A percentile compares a stretch with the other conserved stretches of the same genome.
These are phyloP conservation scores for Brachyrhaphis roseni DNA, from an alignment of 2,797 vertebrate species.

Conservation along the genomic window DNA sequence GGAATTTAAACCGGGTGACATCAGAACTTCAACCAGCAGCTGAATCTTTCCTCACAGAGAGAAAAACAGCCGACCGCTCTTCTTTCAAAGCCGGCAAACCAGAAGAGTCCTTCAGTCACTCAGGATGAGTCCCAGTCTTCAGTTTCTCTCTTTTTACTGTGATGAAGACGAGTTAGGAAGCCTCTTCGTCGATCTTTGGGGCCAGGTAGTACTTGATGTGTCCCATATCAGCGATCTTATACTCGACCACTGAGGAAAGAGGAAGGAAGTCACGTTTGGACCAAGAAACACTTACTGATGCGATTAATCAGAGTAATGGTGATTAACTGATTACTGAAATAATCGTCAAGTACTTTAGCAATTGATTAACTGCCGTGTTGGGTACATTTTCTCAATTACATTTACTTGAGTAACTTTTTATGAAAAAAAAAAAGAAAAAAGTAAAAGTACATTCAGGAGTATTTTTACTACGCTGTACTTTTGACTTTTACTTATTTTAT, in stretches of 20 bases:
- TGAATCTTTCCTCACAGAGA: conserved; percentile 2
- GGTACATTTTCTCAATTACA: too few relatives aligned
- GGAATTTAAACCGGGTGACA: conserved; percentile 15
- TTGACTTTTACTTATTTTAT: too few relatives aligned
- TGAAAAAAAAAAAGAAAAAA: too few relatives aligned
- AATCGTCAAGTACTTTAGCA: too few relatives aligned
- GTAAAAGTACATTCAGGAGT: too few relatives aligned
- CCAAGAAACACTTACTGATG: too few relatives aligned
- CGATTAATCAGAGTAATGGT: too few relatives aligned
- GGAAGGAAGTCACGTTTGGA: not conserved
- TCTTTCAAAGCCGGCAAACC: not conserved
- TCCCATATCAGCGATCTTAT: conserved; percentile 97
- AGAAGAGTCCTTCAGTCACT: conserved; percentile 26
- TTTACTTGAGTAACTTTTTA: too few relatives aligned
- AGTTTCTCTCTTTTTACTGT: conserved; percentile 22
- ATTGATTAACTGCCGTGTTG: too few relatives aligned
- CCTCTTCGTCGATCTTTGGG: conserved; percentile 94
- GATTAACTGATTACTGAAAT: too few relatives aligned
- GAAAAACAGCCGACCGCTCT: not conserved
- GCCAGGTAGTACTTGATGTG: conserved; percentile 96
- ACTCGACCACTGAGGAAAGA: conserved; percentile 88
- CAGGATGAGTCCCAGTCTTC: conserved; percentile 36
- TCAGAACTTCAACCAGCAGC: conserved; percentile 9
- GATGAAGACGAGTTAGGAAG: conserved; percentile 63
- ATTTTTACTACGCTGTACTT: too few relatives aligned